These are phyloP conservation scores for Aphaenogaster floridana DNA, from an alignment of 1,140 invertebrate genomes.

Conservation along the genomic window DNA sequence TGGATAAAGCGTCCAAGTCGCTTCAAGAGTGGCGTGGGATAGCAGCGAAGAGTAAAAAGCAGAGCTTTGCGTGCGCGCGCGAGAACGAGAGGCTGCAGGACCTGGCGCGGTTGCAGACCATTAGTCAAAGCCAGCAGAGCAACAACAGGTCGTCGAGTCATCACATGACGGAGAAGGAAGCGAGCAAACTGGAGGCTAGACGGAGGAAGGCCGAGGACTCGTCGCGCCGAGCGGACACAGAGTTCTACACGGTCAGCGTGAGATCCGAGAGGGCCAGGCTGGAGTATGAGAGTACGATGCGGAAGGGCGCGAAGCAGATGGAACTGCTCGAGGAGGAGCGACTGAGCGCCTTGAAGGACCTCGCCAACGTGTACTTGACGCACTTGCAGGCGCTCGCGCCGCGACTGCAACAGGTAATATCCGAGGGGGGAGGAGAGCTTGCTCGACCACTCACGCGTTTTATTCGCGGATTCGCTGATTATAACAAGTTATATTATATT, in stretches of 20 bases:
- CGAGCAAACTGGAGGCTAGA: slow-evolving; percentile 93
- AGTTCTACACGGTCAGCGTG: slow-evolving; percentile 97
- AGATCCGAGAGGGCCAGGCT: slow-evolving; percentile 95
- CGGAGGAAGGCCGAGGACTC: slow-evolving; percentile 96
- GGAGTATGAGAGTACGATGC: slow-evolving; percentile 96
- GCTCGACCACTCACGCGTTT: too few relatives aligned
- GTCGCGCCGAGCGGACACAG: slow-evolving; percentile 95
- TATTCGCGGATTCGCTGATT: too few relatives aligned
- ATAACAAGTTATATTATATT: too few relatives aligned
- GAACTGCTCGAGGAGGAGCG: slow-evolving; percentile 96
- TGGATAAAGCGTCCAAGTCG: slow-evolving; percentile 94
- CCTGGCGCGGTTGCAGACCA: slow-evolving; percentile 82
- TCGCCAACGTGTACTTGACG: slow-evolving; percentile 92
- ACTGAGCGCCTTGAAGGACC: slow-evolving; percentile 93
- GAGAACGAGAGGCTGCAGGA: slow-evolving; percentile 97
- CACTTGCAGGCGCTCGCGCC: slow-evolving; percentile 93
- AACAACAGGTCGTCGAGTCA: slow-evolving; percentile 83
- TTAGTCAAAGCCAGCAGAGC: slow-evolving; percentile 84
- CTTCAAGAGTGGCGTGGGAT: slow-evolving; percentile 94
- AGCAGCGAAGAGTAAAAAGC: slow-evolving; percentile 95
- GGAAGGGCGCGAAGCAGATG: slow-evolving; percentile 92
- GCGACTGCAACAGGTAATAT: slow-evolving; percentile 86
- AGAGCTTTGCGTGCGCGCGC: slow-evolving; percentile 93
- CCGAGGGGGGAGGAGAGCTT: too few relatives aligned
- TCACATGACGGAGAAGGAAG: slow-evolving; percentile 90